phyloP scores from a whole-genome alignment of 1,140 invertebrate species.

The Pseudomyrmex dendroicus region DNA sequence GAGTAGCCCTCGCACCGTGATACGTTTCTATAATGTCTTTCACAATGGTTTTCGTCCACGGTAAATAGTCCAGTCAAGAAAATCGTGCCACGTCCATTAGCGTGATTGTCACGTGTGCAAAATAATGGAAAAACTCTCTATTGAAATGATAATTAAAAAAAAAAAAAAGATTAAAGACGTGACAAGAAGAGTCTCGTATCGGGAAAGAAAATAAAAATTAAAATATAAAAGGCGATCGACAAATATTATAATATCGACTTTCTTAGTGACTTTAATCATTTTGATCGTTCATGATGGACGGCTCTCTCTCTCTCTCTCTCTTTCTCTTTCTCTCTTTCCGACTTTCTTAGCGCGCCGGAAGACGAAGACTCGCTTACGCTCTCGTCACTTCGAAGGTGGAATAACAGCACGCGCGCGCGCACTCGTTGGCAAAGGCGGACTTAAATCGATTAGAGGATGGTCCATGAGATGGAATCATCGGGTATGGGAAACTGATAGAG shows the following conservation, averaged over 20 bases:
- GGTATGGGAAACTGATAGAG: conserved; percentile 77
- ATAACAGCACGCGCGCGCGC: conserved; percentile 61
- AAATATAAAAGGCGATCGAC: too few relatives aligned
- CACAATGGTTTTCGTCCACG: not conserved
- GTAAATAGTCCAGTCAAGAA: not conserved
- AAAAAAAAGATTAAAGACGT: too few relatives aligned
- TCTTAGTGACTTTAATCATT: not conserved
- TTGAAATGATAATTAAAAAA: too few relatives aligned
- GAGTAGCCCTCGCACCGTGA: conserved; percentile 1
- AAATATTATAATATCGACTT: not conserved
- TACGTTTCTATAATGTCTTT: not conserved
- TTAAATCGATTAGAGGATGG: conserved; percentile 79
- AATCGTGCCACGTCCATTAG: not conserved
- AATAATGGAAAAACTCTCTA: too few relatives aligned
- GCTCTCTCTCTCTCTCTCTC: too few relatives aligned
- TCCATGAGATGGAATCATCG: conserved; percentile 69
- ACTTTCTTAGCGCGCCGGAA: not conserved
- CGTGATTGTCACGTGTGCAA: not conserved
- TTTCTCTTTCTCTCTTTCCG: too few relatives aligned
- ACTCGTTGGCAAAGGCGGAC: conserved; percentile 66
- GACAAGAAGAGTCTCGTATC: too few relatives aligned
- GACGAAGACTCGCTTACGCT: conserved; percentile 22
- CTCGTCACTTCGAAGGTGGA: conserved; percentile 52
- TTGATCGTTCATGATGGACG: too few relatives aligned
- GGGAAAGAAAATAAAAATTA: too few relatives aligned